Evolutionary conservation across 2,113 vertebrate genomes (phyloP), one percentile per base, ranked within the genome.

Genomic region (Recurvirostra avosetta): DNA sequence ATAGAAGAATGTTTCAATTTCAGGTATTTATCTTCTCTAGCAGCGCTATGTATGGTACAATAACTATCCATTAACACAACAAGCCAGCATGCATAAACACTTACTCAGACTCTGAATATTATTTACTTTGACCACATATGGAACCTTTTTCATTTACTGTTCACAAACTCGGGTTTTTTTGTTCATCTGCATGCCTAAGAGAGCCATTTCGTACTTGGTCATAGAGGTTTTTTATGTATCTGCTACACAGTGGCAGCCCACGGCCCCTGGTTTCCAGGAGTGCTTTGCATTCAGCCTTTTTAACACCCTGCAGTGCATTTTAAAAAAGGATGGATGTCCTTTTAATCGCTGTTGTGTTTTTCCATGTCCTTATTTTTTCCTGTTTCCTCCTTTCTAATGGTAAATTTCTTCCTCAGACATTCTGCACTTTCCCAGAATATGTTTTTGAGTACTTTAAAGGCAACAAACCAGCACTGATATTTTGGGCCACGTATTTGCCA

Each of bases 251-350:
- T 5, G 41, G 38, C 12, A 71, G 14, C 4, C 20, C 17, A 45
- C 0, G 0, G 21, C 2, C 38, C 19, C 16, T 32, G 13, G 9
- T 45, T 34, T 38, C 2, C 23, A 84, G 18, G 12, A 56, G 30
- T 66, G 9, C 19, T 86, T 87, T 47, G 20, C 58, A 50, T 27
- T 9, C 26, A 87, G 41, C 12, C 8, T 68, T 67, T 83, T 80
- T 21, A 59, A n/a, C 5, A 67, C 38, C 32, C 29, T 70, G 30
- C 7, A 26, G 5, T 20, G 9, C 2, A 1, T 58, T 93, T 81
- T 14, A 45, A 55, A 47, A 75, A 23, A 38, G 6, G 71, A 77
- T 30, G 10, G 19, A 80, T 53, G 10, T 16, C 12, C 1, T 88
- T 93, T 56, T 23, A 79, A 72, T 73, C 5, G 1, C 3, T 8